Conservation (phyloP, 2,888 invertebrate genomes). For the Lepidocyrtinus sp. region DNA sequence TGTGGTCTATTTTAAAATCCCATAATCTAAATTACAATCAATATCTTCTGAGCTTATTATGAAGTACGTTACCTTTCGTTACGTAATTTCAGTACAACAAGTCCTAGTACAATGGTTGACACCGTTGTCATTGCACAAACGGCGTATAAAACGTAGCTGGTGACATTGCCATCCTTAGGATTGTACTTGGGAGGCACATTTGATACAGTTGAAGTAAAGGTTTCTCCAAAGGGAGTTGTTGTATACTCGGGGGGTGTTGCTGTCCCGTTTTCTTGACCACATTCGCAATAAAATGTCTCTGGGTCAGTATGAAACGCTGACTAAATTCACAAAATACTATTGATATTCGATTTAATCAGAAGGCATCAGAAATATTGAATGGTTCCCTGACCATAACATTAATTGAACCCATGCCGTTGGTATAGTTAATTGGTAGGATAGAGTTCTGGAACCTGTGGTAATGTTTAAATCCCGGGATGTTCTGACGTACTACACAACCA, state of each 20-base stretch:
- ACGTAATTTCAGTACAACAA: neutral
- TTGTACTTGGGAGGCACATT: neutral
- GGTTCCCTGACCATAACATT: neutral
- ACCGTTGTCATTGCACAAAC: neutral
- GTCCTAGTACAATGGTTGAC: neutral
- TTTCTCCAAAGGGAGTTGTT: no score
- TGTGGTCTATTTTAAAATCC: neutral
- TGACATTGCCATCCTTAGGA: neutral
- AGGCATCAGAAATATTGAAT: neutral
- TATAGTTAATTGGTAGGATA: neutral
- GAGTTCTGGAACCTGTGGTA: neutral
- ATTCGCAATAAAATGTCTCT: constrained; percentile 12
- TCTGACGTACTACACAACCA: neutral
- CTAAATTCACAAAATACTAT: neutral
- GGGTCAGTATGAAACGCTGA: constrained; percentile 5
- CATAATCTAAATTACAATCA: neutral
- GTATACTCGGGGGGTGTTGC: neutral
- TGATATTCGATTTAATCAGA: neutral
- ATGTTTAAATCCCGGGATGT: neutral
- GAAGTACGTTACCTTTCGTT: neutral
- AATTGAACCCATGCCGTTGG: neutral
- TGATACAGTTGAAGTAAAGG: neutral
- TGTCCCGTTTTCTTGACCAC: neutral
- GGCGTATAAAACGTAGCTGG: neutral
- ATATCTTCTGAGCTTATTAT: neutral